Base-by-base conservation (phyloP, 2,888 invertebrate species). In the Exephanes ischioxanthus region DNA sequence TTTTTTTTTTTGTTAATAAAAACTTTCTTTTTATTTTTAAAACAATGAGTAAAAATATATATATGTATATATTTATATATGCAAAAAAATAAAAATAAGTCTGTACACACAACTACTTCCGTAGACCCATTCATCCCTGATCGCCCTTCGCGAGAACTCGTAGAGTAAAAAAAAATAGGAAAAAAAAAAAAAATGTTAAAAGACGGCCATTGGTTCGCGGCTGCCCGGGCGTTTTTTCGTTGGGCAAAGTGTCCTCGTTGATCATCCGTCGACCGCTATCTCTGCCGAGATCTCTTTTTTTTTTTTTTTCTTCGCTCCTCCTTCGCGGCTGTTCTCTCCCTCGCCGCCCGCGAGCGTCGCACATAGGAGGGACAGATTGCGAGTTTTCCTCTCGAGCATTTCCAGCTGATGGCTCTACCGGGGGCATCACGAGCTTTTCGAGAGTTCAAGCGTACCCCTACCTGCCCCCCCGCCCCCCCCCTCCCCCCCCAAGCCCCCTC, bases 251-350 rank as follows among this genome's bases (percentile, higher is more conserved):
- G 76, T 70, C 79, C 82, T 80, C 85, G 79, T 83, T 82, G 85
- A 85, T 82, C 85, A 82, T 85, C 79, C 82, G 82, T 82, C 79
- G 75, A 70, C 53, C 83, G 61, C 77, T 80, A 83, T 83, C 83
- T 68, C 61, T 9, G 58, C 71, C 26, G 41, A 67, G 45, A 33
- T 45, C 22, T 41, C 33, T 45, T 72, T 45, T 70, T 26, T 45
- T 72, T 45, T 70, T 26, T 75, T 45, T 41, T 19, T 67, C 66
- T 58, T 53, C 67, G 70, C 80, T 76, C 48, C 80, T 80, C 83
- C 83, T 83, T 41, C 41, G 11, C 41, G 41, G 41, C 41, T 5
- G 41, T 41, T 41, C 41, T 2, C 41, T 85, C 82, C 80, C 83
- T 76, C 80, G 61, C 55, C 75, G 66, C 22, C 68, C 58, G 16